Conservation (phyloP, 1,140 invertebrate species). For the Campoletis sonorensis region DNA sequence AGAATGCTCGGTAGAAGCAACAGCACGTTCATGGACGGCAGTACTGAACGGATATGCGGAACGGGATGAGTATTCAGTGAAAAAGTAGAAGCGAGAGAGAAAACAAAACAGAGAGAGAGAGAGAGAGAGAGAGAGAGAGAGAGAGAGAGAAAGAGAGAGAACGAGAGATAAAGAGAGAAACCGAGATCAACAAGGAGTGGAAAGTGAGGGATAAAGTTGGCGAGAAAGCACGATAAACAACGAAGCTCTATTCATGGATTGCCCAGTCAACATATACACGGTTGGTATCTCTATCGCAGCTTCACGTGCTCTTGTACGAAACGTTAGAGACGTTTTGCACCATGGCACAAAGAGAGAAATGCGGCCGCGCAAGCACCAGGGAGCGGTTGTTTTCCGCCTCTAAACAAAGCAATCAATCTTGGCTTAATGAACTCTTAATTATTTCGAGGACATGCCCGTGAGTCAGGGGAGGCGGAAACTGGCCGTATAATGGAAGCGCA, state of each 20-base stretch:
- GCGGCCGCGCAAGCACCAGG: constrained; percentile 15
- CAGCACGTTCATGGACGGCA: constrained; percentile 5
- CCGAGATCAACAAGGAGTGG: constrained; percentile 21
- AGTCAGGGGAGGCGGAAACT: constrained; percentile 66
- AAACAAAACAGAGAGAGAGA: neutral
- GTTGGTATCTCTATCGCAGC: constrained; percentile 43
- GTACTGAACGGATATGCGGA: neutral
- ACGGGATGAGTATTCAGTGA: constrained; percentile 11
- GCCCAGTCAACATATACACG: constrained; percentile 46
- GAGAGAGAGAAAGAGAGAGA: constrained; percentile 22
- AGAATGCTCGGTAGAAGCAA: constrained; percentile 28
- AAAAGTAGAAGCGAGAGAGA: constrained; percentile 49
- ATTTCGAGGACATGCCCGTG: constrained; percentile 73
- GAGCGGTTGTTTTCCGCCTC: constrained; percentile 51
- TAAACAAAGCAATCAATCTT: constrained; percentile 69
- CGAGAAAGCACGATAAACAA: constrained; percentile 61
- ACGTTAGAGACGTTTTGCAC: constrained; percentile 37
- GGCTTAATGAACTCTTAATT: constrained; percentile 76
- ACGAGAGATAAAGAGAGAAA: constrained; percentile 19
- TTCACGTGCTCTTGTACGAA: neutral
- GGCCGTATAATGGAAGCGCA: constrained; percentile 74
- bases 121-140: constrained; percentile 15
- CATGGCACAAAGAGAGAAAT: constrained; percentile 14
- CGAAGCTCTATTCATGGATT: constrained; percentile 65
- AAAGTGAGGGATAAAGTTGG: constrained; percentile 48